Conservation (phyloP, 2,113 vertebrate species). For the Chamaetylas fuelleborni region DNA sequence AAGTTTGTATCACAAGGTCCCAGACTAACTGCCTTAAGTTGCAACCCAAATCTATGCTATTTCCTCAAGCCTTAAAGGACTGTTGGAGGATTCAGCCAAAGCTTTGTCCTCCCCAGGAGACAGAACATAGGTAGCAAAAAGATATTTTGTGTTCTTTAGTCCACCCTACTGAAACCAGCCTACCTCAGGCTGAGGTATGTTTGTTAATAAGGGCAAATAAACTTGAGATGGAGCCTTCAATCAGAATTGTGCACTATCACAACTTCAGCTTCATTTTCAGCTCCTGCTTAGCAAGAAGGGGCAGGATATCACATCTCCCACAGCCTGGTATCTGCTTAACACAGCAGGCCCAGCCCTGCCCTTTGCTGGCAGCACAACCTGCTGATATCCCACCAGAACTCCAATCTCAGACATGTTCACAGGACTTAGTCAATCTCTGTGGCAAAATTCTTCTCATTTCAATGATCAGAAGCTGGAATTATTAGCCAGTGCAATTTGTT, state of each 20-base stretch:
- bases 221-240: background rate
- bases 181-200: background rate
- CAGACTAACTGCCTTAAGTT: background rate
- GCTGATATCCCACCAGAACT: background rate
- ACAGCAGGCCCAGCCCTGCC: rapidly evolving
- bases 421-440: rapidly evolving
- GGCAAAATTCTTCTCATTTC: background rate
- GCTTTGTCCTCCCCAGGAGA: background rate
- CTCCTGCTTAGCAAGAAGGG: rapidly evolving
- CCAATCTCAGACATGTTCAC: rapidly evolving
- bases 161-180: background rate
- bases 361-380: background rate
- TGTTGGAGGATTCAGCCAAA: background rate
- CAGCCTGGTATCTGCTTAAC: rapidly evolving
- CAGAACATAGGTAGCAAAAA: rapidly evolving
- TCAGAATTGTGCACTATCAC: background rate
- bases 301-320: rapidly evolving
- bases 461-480: background rate
- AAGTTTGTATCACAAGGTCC: background rate
- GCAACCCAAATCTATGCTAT: background rate
- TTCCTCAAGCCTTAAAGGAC: background rate
- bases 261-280: background rate
- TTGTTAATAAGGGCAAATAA: background rate
- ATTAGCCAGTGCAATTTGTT: rapidly evolving
- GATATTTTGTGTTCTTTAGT: background rate